Percentiles rank a stretch among this genome's conserved stretches.
phyloP scores from a whole-genome alignment of 2,797 vertebrate genomes.

The Smutsia gigantea region DNA sequence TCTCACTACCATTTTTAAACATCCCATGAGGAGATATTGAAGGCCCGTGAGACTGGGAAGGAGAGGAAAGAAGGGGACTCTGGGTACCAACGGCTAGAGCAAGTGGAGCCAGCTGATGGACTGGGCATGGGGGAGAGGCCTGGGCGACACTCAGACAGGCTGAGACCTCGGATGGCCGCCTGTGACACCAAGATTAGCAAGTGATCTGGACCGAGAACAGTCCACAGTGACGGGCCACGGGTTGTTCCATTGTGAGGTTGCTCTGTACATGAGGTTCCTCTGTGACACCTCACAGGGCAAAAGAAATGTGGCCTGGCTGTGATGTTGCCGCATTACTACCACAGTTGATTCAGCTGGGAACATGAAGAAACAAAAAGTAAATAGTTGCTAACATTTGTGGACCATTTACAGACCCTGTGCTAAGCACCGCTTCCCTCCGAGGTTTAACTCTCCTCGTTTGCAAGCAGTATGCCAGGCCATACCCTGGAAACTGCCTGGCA shows the following conservation, averaged over 20 bases:
- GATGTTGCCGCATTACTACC: not conserved
- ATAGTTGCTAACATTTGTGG: not conserved
- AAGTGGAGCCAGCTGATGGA: too few relatives aligned
- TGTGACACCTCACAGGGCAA: not conserved
- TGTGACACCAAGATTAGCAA: not conserved
- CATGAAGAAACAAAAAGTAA: not conserved
- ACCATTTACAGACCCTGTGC: not conserved
- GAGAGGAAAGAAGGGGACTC: not conserved
- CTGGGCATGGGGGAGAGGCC: not conserved
- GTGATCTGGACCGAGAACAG: not conserved
- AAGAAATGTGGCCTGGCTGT: not conserved
- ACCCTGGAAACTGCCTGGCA: not conserved
- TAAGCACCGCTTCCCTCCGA: not conserved
- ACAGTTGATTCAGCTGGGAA: not conserved
- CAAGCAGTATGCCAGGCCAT: not conserved
- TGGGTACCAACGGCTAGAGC: not conserved
- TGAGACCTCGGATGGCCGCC: not conserved
- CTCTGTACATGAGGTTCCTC: not conserved
- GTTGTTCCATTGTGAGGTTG: not conserved
- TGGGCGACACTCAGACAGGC: not conserved
- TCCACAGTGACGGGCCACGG: not conserved
- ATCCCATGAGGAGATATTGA: not conserved
- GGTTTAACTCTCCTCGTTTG: not conserved
- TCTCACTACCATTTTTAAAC: not conserved
- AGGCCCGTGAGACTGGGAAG: not conserved